Percentiles rank a stretch among this genome's conserved stretches.
Conservation (phyloP, 2,888 invertebrate genomes). For the Podabrus alpinus region DNA sequence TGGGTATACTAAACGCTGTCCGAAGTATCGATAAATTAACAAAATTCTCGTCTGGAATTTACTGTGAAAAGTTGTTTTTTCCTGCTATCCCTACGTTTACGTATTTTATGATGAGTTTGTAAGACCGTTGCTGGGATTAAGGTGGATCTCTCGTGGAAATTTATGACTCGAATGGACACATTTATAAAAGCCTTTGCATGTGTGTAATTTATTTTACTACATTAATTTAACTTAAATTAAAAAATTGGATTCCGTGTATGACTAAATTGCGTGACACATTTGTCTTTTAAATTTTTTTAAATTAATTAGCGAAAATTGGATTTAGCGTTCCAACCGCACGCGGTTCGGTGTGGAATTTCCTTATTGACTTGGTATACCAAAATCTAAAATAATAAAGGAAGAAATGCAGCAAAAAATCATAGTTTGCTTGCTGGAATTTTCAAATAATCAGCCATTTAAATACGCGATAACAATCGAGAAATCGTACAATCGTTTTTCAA, state of each 20-base stretch:
- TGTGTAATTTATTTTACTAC: background rate
- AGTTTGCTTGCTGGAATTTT: too few relatives aligned
- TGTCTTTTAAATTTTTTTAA: background rate
- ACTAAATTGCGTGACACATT: background rate
- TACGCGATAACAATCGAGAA: too few relatives aligned
- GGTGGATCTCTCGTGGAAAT: background rate
- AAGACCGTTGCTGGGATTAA: background rate
- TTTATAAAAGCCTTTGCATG: background rate
- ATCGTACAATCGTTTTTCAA: too few relatives aligned
- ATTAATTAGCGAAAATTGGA: background rate
- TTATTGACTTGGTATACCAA: too few relatives aligned
- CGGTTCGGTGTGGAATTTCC: background rate
- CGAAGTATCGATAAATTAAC: background rate
- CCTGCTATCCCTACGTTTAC: background rate
- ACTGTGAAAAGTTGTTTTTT: background rate
- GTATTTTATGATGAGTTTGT: conserved; percentile 3
- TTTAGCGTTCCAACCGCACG: background rate
- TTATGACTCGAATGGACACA: background rate
- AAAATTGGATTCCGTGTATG: background rate
- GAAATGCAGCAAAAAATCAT: too few relatives aligned
- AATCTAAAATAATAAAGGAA: too few relatives aligned
- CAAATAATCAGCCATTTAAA: too few relatives aligned
- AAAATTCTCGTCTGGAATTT: background rate
- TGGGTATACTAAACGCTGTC: background rate
- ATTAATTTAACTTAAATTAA: background rate